Base-by-base conservation (phyloP, 2,113 vertebrate species). In the Nyctibius bracteatus region DNA sequence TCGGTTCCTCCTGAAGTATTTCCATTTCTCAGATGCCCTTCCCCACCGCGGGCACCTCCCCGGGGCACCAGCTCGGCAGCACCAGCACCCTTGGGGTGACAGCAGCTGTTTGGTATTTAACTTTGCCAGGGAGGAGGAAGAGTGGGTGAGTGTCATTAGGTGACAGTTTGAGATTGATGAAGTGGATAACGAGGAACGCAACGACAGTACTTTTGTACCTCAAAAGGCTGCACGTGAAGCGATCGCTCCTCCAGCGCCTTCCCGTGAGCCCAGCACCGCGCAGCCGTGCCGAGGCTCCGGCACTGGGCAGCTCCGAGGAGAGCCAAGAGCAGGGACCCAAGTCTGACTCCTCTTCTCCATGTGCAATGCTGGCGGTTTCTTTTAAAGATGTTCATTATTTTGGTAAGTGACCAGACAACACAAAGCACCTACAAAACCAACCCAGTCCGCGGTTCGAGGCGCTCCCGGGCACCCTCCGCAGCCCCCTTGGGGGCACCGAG, bases 161-260 rank as follows among this genome's bases (percentile, higher is more conserved):
- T 6, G 75, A 88, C 82, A 72, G 97, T 85, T 93, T 92, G 94
- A 97, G 94, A 95, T 90, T 97, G 97, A 97, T 97, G 96, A 95
- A 97, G 96, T 63, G 92, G 97, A 49, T 98, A 97, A 98, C 41
- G 92, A 96, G 96, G 97, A 95, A 91, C 28, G 44, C 92, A 55
- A 8, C 61, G 88, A 86, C 52, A 74, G 81, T 58, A 85, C 81
- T 97, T 96, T 71, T 92, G 91, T 68, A 52, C 70, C 88, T 80
- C 90, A 17, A n/a, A 82, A 92, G 88, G 77, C 28, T 86, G 88
- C 4, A 17, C 47, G 59, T 6, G 78, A 41, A 82, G 65, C 0
- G 15, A 59, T 65, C 41, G 0, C 33, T 41, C 46, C 80, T 65
- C 33, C 92, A 58, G 70, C 65, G 30, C 41, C 65, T 51, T 30